Base-by-base conservation (phyloP, 64 coral and sea anemone species). In the Porites lutea region DNA sequence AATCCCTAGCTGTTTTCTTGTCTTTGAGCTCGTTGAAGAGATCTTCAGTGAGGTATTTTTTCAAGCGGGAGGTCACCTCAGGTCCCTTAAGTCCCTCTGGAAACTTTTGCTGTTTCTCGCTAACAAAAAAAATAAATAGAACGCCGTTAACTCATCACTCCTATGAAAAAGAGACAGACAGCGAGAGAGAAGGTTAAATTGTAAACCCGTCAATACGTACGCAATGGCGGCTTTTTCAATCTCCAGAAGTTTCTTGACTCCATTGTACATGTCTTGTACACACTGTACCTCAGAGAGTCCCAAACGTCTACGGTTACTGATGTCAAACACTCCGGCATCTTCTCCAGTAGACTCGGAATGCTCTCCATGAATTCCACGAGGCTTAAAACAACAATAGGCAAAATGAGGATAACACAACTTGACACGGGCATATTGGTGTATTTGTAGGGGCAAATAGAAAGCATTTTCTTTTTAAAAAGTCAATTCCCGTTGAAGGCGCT, bases 201-300 rank as follows among this genome's bases (percentile, higher is more conserved):
- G 54, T 57, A 57, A 57, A 12, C 13, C 4, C 13, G 4, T 19
- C 46, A 19, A 52, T 19, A 76, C 73, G 2, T 76, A 76, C 73
- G 79, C 78, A 19, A 80, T 18, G 9, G 80, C 80, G 2, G 59
- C 92, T 65, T 89, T 72, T 48, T 94, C 92, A 45, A 88, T 88
- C 21, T 82, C 87, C 72, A 89, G 23, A 15, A 94, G 87, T 78
- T 83, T 89, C 64, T 94, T 94, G 47, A 94, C 93, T 83, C 93
- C 93, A 78, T 94, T 94, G 81, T 94, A 94, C 93, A 94, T 94
- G 72, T 94, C 93, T 50, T 94, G 93, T 14, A 94, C 93, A 45
- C 87, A 89, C 71, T 94, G 87, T 44, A 94, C 92, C 75, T 94
- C 92, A 59, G 92, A 94, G 51, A 89, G 53, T 71, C 93, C 93